These are phyloP conservation scores for Euproctis similis DNA, from an alignment of 2,888 invertebrate genomes.

Conservation along the genomic window DNA sequence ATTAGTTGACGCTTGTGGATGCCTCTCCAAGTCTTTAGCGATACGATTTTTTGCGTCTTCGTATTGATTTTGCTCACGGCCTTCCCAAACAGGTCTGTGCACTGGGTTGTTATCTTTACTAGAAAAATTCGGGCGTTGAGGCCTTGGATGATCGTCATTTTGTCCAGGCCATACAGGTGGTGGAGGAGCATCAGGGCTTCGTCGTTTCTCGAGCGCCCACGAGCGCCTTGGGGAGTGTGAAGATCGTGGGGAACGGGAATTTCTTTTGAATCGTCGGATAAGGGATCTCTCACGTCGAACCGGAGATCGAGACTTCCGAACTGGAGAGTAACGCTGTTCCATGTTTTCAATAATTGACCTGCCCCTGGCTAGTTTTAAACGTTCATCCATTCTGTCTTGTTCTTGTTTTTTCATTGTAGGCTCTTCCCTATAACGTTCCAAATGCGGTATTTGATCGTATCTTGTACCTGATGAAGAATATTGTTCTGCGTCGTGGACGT, in stretches of 20 bases:
- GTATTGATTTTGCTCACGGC: conserved; percentile 26
- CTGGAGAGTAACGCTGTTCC: conserved; percentile 5
- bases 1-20: neutral
- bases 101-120: conserved; percentile 18
- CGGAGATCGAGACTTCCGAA: conserved; percentile 45
- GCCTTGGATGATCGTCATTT: conserved; percentile 10
- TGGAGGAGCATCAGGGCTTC: conserved; percentile 54
- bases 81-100: conserved; percentile 24
- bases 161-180: conserved; percentile 58
- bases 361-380: conserved; percentile 14
- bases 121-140: conserved; percentile 11
- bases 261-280: conserved; percentile 40
- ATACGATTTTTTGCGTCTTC: conserved; percentile 25
- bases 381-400: conserved; percentile 31
- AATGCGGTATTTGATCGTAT: conserved; percentile 23
- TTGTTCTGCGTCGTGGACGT: conserved; percentile 33
- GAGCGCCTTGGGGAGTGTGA: conserved; percentile 53
- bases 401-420: conserved; percentile 33
- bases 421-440: conserved; percentile 44
- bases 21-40: conserved; percentile 10
- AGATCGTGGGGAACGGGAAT: conserved; percentile 47
- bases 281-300: conserved; percentile 48
- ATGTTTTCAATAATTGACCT: conserved; percentile 18
- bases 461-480: conserved; percentile 30
- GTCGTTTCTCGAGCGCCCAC: conserved; percentile 60